A percentile compares a stretch with the other conserved stretches of the same genome.
Evolutionary conservation across 2,888 invertebrate genomes (phyloP).

Genomic region (Apomyelois bistriatella): DNA sequence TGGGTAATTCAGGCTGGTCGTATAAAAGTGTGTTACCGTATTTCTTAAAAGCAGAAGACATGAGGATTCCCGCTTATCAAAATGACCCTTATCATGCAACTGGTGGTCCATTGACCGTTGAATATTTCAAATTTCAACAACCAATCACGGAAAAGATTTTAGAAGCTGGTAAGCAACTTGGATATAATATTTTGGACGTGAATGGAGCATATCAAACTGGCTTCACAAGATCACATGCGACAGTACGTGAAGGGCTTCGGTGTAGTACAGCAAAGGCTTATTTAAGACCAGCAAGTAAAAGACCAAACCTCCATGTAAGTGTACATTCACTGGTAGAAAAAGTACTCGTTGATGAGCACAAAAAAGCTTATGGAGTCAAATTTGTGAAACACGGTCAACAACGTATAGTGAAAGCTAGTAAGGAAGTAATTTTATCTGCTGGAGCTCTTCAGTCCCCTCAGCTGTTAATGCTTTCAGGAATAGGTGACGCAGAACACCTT

Average conservation of each 20-base stretch:
- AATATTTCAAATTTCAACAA: slow-evolving; percentile 85
- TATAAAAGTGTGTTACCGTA: slow-evolving; percentile 87
- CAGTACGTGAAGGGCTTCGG: slow-evolving; percentile 87
- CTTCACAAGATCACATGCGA: slow-evolving; percentile 88
- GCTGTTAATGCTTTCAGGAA: slow-evolving; percentile 91
- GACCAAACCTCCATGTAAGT: slow-evolving; percentile 87
- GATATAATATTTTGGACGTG: slow-evolving; percentile 85
- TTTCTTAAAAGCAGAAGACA: slow-evolving; percentile 90
- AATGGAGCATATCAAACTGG: slow-evolving; percentile 91
- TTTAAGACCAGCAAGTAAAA: slow-evolving; percentile 82
- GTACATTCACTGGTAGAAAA: slow-evolving; percentile 84
- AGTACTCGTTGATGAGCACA: slow-evolving; percentile 82
- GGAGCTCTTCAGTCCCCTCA: slow-evolving; percentile 93
- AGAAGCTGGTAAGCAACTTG: slow-evolving; percentile 84
- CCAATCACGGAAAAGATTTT: slow-evolving; percentile 85
- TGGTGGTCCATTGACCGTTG: slow-evolving; percentile 87
- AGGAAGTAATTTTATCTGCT: slow-evolving; percentile 91
- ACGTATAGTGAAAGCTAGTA: slow-evolving; percentile 80
- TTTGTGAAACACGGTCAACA: slow-evolving; percentile 81
- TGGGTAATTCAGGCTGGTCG: slow-evolving; percentile 90
- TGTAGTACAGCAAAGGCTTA: slow-evolving; percentile 93
- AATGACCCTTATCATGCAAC: slow-evolving; percentile 83
- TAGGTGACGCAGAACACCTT: slow-evolving; percentile 84
- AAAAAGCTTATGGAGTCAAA: slow-evolving; percentile 83
- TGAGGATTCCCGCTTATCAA: slow-evolving; percentile 81